phyloP scores from a whole-genome alignment of 2,113 vertebrate genomes.

The Balaeniceps rex region DNA sequence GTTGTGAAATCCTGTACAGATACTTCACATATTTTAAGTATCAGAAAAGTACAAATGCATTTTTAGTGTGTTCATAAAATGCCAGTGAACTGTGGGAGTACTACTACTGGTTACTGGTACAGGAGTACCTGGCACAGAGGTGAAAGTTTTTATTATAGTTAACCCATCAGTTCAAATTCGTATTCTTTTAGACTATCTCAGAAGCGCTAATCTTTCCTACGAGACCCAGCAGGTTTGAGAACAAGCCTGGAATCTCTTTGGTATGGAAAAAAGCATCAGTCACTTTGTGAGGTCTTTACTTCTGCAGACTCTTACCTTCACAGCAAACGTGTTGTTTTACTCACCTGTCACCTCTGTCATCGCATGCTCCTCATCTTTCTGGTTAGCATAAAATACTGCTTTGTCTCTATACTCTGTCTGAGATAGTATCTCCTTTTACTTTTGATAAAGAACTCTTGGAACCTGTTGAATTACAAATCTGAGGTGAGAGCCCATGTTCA shows the following conservation, averaged over 20 bases:
- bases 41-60: neutral
- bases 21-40: neutral
- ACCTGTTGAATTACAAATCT: neutral
- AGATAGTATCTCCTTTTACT: neutral
- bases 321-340: neutral
- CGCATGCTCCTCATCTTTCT: neutral
- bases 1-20: neutral
- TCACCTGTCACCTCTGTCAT: neutral
- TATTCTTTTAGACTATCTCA: neutral
- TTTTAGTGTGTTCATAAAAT: neutral
- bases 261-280: neutral
- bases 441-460: neutral
- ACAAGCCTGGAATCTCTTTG: neutral
- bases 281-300: neutral
- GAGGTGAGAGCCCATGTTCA: neutral
- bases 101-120: neutral
- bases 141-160: neutral
- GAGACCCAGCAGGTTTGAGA: neutral
- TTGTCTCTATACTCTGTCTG: neutral
- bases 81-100: fast-evolving
- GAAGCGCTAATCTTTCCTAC: neutral
- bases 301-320: neutral
- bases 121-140: neutral
- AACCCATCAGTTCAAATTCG: neutral
- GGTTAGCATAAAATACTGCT: neutral